Conservation (phyloP, 2,113 vertebrate genomes). For the Prinia subflava region DNA sequence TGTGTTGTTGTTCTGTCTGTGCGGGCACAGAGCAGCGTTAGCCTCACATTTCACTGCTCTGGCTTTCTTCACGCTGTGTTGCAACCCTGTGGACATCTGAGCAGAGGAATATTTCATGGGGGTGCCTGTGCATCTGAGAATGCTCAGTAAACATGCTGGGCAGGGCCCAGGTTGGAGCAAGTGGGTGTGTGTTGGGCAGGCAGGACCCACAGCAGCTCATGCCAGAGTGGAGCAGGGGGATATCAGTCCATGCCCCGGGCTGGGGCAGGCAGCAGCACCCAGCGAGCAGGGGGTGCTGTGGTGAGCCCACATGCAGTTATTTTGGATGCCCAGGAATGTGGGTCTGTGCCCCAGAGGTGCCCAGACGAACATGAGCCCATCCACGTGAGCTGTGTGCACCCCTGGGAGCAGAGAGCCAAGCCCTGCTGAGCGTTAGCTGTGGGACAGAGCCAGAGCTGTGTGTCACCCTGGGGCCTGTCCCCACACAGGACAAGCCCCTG, state of each 20-base stretch:
- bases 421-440: background rate
- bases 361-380: rapidly evolving
- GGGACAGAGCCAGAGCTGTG: background rate
- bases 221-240: rapidly evolving
- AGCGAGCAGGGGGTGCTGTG: rapidly evolving
- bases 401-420: background rate
- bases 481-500: background rate
- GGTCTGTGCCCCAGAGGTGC: background rate
- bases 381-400: rapidly evolving
- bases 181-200: rapidly evolving
- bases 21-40: slow-evolving; percentile 28
- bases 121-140: background rate
- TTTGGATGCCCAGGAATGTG: background rate
- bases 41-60: slow-evolving; percentile 60
- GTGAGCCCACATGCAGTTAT: rapidly evolving
- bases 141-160: background rate
- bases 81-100: background rate
- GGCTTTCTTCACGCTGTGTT: background rate
- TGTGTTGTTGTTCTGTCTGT: slow-evolving; percentile 54
- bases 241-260: rapidly evolving
- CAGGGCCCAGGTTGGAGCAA: background rate
- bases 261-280: background rate
- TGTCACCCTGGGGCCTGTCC: background rate
- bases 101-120: background rate
- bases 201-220: rapidly evolving